Base-by-base conservation (phyloP, 2,888 invertebrate genomes). In the Sinelater perroti region DNA sequence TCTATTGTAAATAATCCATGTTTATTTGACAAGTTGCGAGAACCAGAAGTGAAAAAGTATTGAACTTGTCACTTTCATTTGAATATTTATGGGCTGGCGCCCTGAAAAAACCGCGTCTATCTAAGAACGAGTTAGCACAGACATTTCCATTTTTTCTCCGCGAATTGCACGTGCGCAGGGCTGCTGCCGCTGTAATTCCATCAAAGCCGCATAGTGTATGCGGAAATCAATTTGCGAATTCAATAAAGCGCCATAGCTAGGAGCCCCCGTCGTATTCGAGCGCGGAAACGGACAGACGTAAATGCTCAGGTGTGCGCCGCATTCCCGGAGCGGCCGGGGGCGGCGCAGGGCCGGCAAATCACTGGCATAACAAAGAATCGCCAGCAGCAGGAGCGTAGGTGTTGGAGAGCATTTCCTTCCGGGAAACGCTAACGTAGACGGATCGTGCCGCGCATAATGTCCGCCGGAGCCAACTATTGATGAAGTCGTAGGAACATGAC, bases 401-500 rank as follows among this genome's bases (percentile, higher is more conserved):
- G 36, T 45, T 50, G 49, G 26, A 45, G 36, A 44, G 51, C 40
- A 46, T 44, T 60, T 60, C 56, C 55, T 60, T 60, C 56, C 60
- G 55, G 60, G 49, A 60, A 60, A 60, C 60, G 46, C 52, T 47
- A 56, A 52, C 56, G 49, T 56, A 36, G 46, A 51, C 50, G 53
- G 36, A 52, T 60, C 60, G 60, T 60, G 60, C 55, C 42, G 44
- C 35, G 60, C 60, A 60, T 60, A 60, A 60, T 56, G 28, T 28
- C 30, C 24, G 36, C 26, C 30, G 21, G 47, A 24, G 24, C 24
- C 28, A 56, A 40, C 52, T 56, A 60, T 60, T 52, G 60, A 60
- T 60, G 60, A 60, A 60, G 60, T 51, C 53, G 60, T 56, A 60
- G 42, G 33, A 45, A 50, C 51, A 59, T 59, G 59, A 51, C 55